Evolutionary conservation across 2,113 vertebrate species (phyloP).

Genomic region (Archocentrus centrarchus): DNA sequence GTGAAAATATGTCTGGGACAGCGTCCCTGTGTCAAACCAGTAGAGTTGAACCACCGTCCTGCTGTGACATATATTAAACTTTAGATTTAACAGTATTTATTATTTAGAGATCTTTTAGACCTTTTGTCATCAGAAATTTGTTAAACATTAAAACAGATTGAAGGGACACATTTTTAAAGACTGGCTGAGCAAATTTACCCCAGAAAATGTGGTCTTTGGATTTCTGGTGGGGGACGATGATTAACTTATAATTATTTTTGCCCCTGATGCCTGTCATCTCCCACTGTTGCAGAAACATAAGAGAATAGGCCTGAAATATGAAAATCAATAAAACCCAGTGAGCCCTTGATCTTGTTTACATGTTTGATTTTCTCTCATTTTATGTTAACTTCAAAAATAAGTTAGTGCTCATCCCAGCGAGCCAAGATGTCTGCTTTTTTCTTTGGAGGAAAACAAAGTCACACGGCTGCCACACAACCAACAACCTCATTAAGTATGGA

Average conservation of each 20-base stretch:
- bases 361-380: background rate
- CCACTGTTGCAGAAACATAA: background rate
- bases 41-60: background rate
- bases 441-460: background rate
- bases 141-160: background rate
- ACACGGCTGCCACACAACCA: background rate
- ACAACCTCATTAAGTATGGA: conserved; percentile 48
- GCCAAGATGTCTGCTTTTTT: fast-evolving
- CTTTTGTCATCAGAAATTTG: background rate
- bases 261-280: background rate
- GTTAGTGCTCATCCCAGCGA: background rate
- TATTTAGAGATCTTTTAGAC: background rate
- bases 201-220: background rate
- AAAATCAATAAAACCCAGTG: background rate
- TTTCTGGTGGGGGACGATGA: background rate
- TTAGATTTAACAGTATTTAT: background rate
- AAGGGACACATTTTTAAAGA: background rate
- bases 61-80: background rate
- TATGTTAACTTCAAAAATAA: background rate
- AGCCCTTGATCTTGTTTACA: background rate
- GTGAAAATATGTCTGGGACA: no score
- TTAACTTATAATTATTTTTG: background rate
- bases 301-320: background rate
- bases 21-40: background rate
- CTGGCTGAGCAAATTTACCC: fast-evolving